Evolutionary conservation across 2,113 vertebrate genomes (phyloP).

Genomic region (Chloropsis cyanopogon): DNA sequence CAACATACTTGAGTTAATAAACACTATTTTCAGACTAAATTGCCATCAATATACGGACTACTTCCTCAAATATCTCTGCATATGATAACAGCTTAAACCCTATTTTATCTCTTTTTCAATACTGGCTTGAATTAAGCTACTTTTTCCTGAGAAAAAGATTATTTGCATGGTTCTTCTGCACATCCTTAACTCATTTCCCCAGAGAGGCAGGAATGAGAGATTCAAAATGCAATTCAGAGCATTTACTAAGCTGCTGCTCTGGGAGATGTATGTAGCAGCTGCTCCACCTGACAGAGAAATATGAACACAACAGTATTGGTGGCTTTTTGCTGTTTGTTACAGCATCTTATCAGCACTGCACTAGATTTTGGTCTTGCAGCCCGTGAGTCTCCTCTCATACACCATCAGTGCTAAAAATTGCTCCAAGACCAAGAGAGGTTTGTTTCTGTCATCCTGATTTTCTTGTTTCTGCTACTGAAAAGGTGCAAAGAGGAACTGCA

Average conservation of each 20-base stretch:
- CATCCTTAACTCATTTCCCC: slow-evolving; percentile 5
- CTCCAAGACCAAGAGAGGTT: neutral
- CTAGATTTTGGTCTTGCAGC: neutral
- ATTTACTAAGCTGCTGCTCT: neutral
- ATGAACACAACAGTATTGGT: neutral
- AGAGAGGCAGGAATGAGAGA: neutral
- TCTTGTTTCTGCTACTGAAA: neutral
- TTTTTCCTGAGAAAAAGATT: neutral
- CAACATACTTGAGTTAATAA: neutral
- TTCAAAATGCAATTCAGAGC: neutral
- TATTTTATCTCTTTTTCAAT: slow-evolving; percentile 3
- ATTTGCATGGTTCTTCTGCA: neutral
- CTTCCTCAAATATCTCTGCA: neutral
- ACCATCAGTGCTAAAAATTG: neutral
- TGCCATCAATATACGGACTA: neutral
- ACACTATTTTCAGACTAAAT: neutral
- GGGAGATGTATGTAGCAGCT: neutral
- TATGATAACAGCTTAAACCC: neutral
- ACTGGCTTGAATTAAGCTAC: neutral
- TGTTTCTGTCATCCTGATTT: neutral
- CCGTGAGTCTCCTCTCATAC: neutral
- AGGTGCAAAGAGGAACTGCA: neutral
- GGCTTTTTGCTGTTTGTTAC: slow-evolving; percentile 21
- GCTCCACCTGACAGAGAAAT: slow-evolving; percentile 32
- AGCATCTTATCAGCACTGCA: neutral